Conservation (phyloP, 2,888 invertebrate species). For the Caradrina clavipalpis region DNA sequence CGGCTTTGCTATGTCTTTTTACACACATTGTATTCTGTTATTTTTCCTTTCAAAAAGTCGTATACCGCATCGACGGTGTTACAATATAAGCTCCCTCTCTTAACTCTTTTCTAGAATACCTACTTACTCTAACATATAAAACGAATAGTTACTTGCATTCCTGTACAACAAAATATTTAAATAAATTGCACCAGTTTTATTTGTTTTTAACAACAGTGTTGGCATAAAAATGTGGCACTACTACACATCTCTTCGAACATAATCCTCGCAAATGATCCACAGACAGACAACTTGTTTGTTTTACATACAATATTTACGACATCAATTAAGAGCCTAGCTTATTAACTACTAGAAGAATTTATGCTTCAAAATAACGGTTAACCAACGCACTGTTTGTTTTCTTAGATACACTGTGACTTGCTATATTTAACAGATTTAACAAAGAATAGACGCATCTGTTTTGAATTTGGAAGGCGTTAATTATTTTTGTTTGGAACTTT, state of each 20-base stretch:
- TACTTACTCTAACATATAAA: slow-evolving; percentile 4
- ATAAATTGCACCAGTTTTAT: slow-evolving; percentile 35
- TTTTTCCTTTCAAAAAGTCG: too few relatives aligned
- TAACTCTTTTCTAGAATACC: slow-evolving; percentile 9
- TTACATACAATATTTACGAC: slow-evolving; percentile 85
- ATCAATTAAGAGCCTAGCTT: slow-evolving; percentile 84
- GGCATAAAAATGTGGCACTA: slow-evolving; percentile 39
- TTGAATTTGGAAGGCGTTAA: slow-evolving; percentile 48
- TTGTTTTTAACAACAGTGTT: slow-evolving; percentile 33
- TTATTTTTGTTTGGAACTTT: slow-evolving; percentile 29
- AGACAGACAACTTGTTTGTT: slow-evolving; percentile 83
- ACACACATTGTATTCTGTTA: too few relatives aligned
- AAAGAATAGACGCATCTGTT: slow-evolving; percentile 53
- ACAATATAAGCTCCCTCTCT: not conserved
- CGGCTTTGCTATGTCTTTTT: too few relatives aligned
- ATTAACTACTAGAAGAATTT: slow-evolving; percentile 85
- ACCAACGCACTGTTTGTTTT: slow-evolving; percentile 75
- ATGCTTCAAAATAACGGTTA: slow-evolving; percentile 75
- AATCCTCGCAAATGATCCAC: slow-evolving; percentile 68
- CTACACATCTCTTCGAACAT: slow-evolving; percentile 35
- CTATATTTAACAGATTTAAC: slow-evolving; percentile 68
- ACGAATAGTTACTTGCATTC: slow-evolving; percentile 17
- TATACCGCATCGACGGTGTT: not conserved
- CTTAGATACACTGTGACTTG: slow-evolving; percentile 74
- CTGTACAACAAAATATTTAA: slow-evolving; percentile 21